Conservation (phyloP, 1,140 invertebrate genomes). For the Caerostris darwini region DNA sequence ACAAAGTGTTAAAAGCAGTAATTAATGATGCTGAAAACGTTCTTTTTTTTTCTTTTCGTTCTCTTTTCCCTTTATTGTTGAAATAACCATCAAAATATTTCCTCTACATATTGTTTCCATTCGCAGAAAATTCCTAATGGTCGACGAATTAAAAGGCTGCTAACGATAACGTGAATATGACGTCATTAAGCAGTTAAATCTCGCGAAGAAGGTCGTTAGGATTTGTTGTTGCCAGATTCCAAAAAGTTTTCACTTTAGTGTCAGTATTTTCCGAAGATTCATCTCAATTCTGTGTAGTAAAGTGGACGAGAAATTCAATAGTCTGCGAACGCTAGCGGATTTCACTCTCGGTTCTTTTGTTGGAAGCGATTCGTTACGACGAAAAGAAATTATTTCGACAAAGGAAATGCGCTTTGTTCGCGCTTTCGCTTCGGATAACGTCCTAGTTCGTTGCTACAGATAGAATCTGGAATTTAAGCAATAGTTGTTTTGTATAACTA, state of each 20-base stretch:
- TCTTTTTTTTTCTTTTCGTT: too few species aligned
- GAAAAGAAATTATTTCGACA: not conserved
- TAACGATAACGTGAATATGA: constrained; percentile 18
- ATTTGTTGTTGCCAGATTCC: constrained; percentile 38
- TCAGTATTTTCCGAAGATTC: not conserved
- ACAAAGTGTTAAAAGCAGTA: too few species aligned
- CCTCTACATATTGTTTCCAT: not conserved
- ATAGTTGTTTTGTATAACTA: too few species aligned
- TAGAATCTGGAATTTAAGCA: too few species aligned
- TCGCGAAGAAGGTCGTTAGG: not conserved
- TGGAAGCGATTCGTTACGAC: not conserved
- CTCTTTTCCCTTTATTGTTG: too few species aligned
- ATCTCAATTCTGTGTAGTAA: too few species aligned
- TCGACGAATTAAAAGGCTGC: constrained; percentile 32
- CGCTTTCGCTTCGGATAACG: too few species aligned
- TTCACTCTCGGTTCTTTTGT: not conserved
- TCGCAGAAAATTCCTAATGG: constrained; percentile 7
- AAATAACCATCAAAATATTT: not conserved
- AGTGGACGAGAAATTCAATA: not conserved
- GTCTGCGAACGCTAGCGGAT: not conserved
- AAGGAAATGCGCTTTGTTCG: not conserved
- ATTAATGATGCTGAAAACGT: too few species aligned
- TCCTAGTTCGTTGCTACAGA: too few species aligned
- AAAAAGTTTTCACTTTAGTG: not conserved
- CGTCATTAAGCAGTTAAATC: constrained; percentile 10